Base-by-base conservation (phyloP, 2,113 vertebrate genomes). In the Miniopterus natalensis region DNA sequence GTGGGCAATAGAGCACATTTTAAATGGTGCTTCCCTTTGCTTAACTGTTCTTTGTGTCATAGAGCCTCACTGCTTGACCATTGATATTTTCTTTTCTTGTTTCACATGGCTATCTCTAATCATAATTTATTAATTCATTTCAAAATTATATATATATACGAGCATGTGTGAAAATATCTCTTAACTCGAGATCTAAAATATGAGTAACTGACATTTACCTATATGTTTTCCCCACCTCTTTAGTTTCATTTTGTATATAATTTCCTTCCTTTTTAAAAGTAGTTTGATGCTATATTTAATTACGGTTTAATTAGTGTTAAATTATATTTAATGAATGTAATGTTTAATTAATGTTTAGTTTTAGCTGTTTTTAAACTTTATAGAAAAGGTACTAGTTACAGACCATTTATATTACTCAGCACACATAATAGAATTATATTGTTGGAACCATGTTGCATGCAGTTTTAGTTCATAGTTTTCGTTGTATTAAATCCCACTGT, bases 61-160 rank as follows among this genome's bases (percentile, higher is more conserved):
- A 53, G 49, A 79, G 36, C 61, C 75, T 74, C 40, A 84, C 10
- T 27, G 68, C 27, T 49, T 20, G 14, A 31, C 42, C 49, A 40
- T 12, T 31, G 23, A 40, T 74, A 78, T n/a, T 74, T 18, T n/a
- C 29, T 53, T 78, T 66, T 55, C 20, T 42, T 74, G 27, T 29
- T 10, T 29, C 25, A 27, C n/a, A 15, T 40, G 5, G 71, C 73
- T 92, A 84, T 74, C 27, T 81, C 14, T 40, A 18, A 53, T n/a
- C 3, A n/a, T 71, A 59, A 84, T 77, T 83, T 78, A 55, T 79
- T 57, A 78, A 66, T 92, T 92, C 23, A 89, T 88, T 84, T 57
- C 70, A 73, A 66, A 88, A 49, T 49, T 73, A 73, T 77, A 49
- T 15, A 31, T 75, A 47, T 53, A 23, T 53, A 23, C 59, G 13